A percentile compares a stretch with the other conserved stretches of the same genome.
Evolutionary conservation across 2,113 vertebrate genomes (phyloP).

Genomic region (Arenaria interpres): DNA sequence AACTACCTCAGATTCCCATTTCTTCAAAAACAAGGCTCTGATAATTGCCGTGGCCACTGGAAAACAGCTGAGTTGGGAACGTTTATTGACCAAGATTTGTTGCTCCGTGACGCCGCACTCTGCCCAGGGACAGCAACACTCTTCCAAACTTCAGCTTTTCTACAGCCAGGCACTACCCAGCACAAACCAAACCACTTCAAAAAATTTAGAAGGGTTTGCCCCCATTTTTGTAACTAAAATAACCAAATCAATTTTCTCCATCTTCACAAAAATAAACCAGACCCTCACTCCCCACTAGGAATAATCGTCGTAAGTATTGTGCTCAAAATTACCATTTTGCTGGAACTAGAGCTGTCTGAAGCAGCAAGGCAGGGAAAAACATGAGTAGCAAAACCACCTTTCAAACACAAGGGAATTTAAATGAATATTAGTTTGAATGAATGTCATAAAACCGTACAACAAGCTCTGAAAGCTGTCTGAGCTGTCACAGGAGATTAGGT

Average conservation of each 20-base stretch:
- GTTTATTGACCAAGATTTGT: neutral
- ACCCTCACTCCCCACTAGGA: neutral
- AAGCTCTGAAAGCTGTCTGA: conserved; percentile 2
- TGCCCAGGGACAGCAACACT: neutral
- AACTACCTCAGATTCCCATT: neutral
- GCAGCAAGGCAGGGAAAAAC: neutral
- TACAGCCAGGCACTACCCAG: neutral
- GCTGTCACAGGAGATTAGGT: neutral
- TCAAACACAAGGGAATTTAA: neutral
- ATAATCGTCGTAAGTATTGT: neutral
- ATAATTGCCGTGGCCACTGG: neutral
- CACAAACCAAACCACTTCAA: neutral
- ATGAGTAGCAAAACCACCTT: neutral
- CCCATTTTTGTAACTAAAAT: neutral
- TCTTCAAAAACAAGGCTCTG: neutral
- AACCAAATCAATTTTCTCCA: neutral
- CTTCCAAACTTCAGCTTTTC: neutral
- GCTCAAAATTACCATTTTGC: neutral
- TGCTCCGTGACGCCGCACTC: neutral
- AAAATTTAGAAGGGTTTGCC: neutral
- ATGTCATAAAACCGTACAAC: neutral
- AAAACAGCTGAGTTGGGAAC: neutral
- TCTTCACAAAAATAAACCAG: neutral
- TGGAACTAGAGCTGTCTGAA: neutral
- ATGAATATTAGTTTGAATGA: neutral